Conservation (phyloP, 2,888 invertebrate genomes). For the Drosophila glabriapex region DNA sequence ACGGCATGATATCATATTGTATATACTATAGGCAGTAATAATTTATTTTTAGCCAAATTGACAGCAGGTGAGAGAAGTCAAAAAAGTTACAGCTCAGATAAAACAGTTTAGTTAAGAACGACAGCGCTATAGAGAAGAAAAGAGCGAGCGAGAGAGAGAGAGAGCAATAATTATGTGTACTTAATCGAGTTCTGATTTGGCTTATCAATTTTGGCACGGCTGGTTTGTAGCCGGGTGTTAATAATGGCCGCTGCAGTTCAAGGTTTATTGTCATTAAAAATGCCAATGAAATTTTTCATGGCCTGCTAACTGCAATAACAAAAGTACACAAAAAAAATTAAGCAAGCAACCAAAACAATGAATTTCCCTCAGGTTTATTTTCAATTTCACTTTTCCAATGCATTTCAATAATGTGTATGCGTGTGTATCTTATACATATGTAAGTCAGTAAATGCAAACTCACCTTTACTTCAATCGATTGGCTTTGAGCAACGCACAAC, state of each 20-base stretch:
- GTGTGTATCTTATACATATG: not conserved
- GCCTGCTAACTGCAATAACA: not conserved
- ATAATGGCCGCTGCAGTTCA: slow-evolving; percentile 37
- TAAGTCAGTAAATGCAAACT: slow-evolving; percentile 54
- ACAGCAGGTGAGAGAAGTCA: slow-evolving; percentile 48
- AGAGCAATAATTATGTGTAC: slow-evolving; percentile 2
- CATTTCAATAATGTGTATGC: not conserved
- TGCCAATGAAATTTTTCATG: slow-evolving; percentile 22
- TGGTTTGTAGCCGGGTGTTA: slow-evolving; percentile 28
- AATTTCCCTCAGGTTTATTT: slow-evolving; percentile 20
- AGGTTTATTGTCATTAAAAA: slow-evolving; percentile 35
- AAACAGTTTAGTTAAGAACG: slow-evolving; percentile 60
- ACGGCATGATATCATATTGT: slow-evolving; percentile 75
- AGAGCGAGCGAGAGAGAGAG: not conserved
- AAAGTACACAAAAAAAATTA: not conserved
- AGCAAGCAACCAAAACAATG: slow-evolving; percentile 7
- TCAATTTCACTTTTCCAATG: slow-evolving; percentile 43
- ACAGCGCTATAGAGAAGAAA: not conserved
- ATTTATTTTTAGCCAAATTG: slow-evolving; percentile 80
- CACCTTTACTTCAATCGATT: slow-evolving; percentile 53
- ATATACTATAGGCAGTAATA: slow-evolving; percentile 72
- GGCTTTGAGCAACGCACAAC: slow-evolving; percentile 51
- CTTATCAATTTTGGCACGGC: slow-evolving; percentile 42
- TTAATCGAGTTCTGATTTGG: slow-evolving; percentile 32
- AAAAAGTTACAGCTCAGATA: slow-evolving; percentile 58